A percentile compares a stretch with the other conserved stretches of the same genome.
Conservation (phyloP, 1,140 invertebrate species). For the Lepidotrigona ventralis region DNA sequence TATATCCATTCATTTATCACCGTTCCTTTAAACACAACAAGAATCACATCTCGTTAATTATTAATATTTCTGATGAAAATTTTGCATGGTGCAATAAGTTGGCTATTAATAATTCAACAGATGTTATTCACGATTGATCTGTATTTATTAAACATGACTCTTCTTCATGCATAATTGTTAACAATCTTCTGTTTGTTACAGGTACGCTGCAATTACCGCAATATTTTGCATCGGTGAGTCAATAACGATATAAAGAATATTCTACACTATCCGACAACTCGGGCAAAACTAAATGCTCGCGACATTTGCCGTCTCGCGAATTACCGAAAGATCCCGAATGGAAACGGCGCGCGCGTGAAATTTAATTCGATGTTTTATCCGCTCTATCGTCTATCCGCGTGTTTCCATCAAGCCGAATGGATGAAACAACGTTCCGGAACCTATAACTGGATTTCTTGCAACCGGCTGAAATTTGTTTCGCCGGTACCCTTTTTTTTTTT, state of each 20-base stretch:
- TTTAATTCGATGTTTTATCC: conserved; percentile 17
- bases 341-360: background rate
- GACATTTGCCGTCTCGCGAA: background rate
- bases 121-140: background rate
- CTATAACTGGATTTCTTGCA: background rate
- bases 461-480: background rate
- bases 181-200: conserved; percentile 18
- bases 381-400: background rate
- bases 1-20: no score
- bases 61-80: no score
- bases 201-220: conserved; percentile 16
- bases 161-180: background rate
- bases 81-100: no score
- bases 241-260: background rate
- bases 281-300: background rate
- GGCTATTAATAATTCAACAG: no score
- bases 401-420: background rate
- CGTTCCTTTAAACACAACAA: no score
- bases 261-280: background rate
- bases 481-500: no score
- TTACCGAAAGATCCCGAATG: no score
- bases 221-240: conserved; percentile 5
- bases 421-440: background rate
- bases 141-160: background rate
- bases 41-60: no score